Evolutionary conservation across 2,797 vertebrate genomes (phyloP).

Genomic region (Parambassis ranga): DNA sequence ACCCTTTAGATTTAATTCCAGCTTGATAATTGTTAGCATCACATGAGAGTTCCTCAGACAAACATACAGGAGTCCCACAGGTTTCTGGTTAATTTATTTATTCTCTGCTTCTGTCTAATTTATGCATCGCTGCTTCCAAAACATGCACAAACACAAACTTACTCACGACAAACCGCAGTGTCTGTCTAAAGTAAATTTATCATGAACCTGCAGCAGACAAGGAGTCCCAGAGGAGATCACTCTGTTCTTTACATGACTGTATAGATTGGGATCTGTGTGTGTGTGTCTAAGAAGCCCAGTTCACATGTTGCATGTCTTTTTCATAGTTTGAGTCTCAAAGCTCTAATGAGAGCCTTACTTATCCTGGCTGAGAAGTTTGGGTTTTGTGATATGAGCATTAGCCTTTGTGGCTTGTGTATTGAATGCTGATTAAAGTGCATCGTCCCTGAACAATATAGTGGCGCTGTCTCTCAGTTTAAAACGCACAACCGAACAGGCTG

Average conservation of each 20-base stretch:
- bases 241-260: background rate
- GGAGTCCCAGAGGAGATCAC: background rate
- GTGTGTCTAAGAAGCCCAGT: background rate
- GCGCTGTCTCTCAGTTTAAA: slow-evolving; percentile 60
- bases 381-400: slow-evolving; percentile 36
- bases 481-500: slow-evolving; percentile 24
- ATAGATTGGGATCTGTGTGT: background rate
- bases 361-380: slow-evolving; percentile 21
- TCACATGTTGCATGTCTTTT: slow-evolving; percentile 2
- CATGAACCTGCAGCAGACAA: background rate
- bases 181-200: background rate
- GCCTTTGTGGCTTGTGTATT: slow-evolving; percentile 34
- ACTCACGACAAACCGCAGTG: background rate
- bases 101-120: background rate
- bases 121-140: slow-evolving; percentile 5
- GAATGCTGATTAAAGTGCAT: slow-evolving; percentile 55
- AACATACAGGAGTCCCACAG: background rate
- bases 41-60: background rate
- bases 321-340: slow-evolving; percentile 1
- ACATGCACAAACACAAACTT: background rate
- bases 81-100: background rate
- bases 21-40: background rate
- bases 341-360: slow-evolving; percentile 3
- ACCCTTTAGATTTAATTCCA: background rate
- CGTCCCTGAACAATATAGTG: slow-evolving; percentile 36